Percentiles rank a stretch among this genome's conserved stretches.
Evolutionary conservation across 2,888 invertebrate genomes (phyloP).

Genomic region (Prenolepis imparis): DNA sequence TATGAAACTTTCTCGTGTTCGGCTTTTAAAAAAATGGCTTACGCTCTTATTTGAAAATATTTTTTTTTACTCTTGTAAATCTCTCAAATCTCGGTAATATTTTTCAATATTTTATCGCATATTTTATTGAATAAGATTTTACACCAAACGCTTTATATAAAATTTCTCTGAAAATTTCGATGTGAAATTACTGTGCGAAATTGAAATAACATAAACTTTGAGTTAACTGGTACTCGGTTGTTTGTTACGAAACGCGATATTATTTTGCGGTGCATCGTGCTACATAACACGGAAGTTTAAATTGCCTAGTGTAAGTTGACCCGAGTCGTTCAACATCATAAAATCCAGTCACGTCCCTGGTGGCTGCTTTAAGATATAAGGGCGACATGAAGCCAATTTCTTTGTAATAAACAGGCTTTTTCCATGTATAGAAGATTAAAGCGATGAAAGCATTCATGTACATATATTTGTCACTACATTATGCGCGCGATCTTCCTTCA

Average conservation of each 20-base stretch:
- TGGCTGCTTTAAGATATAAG: constrained; percentile 61
- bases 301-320: constrained; percentile 51
- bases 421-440: constrained; percentile 1
- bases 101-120: not conserved
- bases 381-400: constrained; percentile 52
- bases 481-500: not conserved
- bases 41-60: not conserved
- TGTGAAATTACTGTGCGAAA: not conserved
- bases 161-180: not conserved
- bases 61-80: not conserved
- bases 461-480: not conserved
- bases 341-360: constrained; percentile 63
- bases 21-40: not conserved
- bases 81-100: not conserved
- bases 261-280: constrained; percentile 43
- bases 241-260: constrained; percentile 46
- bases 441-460: constrained; percentile 7
- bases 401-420: constrained; percentile 38
- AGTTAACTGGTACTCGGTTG: constrained; percentile 32
- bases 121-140: not conserved
- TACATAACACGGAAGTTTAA: constrained; percentile 46
- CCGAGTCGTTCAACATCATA: constrained; percentile 48
- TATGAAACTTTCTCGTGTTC: not conserved
- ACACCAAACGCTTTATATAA: not conserved
- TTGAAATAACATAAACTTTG: constrained; percentile 39